phyloP scores from a whole-genome alignment of 2,113 vertebrate genomes.

The Heterotis niloticus region DNA sequence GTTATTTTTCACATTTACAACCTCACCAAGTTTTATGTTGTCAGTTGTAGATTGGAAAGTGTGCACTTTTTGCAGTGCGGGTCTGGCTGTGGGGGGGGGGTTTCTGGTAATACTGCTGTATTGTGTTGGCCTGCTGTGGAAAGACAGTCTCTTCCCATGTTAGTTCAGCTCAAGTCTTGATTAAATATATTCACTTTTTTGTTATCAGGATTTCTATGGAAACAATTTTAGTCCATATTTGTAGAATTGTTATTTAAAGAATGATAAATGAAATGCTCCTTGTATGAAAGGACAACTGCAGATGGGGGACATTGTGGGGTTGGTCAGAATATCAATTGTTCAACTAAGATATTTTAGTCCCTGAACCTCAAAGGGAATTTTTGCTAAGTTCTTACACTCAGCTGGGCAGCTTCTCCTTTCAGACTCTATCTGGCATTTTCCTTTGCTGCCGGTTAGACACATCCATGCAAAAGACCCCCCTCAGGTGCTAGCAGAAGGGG shows the following conservation, averaged over 20 bases:
- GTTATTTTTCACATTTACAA: neutral
- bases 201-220: too few species aligned
- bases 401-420: neutral
- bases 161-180: neutral
- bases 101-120: neutral
- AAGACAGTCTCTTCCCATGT: neutral
- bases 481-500: neutral
- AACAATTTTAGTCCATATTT: too few species aligned
- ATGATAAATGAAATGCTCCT: too few species aligned
- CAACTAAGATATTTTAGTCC: neutral
- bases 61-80: too few species aligned
- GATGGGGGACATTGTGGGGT: too few species aligned
- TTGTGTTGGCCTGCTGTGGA: neutral
- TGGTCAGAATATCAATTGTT: neutral
- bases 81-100: too few species aligned
- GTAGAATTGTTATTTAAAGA: too few species aligned
- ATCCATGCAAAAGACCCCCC: neutral
- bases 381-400: neutral
- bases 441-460: conserved; percentile 1
- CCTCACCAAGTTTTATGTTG: neutral
- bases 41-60: neutral
- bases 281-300: too few species aligned
- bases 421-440: neutral
- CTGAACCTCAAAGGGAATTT: neutral
- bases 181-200: too few species aligned